A percentile compares a stretch with the other conserved stretches of the same genome.
phyloP scores from a whole-genome alignment of 2,888 invertebrate species.

The Apodemia zela region DNA sequence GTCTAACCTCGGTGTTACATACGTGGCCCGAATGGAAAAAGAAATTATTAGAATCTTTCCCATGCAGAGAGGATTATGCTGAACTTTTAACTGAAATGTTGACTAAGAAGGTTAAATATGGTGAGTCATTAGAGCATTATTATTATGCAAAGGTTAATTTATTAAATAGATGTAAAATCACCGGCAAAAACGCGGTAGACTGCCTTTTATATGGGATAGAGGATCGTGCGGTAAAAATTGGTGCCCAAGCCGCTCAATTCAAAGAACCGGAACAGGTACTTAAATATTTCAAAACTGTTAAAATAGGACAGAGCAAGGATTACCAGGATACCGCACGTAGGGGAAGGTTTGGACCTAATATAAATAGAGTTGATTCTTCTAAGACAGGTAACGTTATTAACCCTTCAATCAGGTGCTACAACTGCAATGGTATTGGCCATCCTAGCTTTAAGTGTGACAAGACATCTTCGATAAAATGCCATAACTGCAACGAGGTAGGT shows the following conservation, averaged over 20 bases:
- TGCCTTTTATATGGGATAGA: slow-evolving; percentile 26
- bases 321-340: not conserved
- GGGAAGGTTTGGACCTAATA: not conserved
- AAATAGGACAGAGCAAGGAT: not conserved
- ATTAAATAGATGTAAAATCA: slow-evolving; percentile 28
- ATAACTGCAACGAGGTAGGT: too few relatives aligned
- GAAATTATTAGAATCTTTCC: slow-evolving; percentile 29
- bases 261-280: not conserved
- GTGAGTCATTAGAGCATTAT: slow-evolving; percentile 30
- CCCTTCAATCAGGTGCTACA: not conserved
- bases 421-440: not conserved
- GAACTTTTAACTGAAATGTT: slow-evolving; percentile 31
- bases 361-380: not conserved
- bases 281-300: not conserved
- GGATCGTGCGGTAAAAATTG: slow-evolving; percentile 26
- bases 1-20: slow-evolving; percentile 24
- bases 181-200: slow-evolving; percentile 27
- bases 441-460: not conserved
- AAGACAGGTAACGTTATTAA: not conserved
- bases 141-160: slow-evolving; percentile 27
- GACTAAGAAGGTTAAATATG: slow-evolving; percentile 23
- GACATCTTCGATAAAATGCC: not conserved
- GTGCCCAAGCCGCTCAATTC: slow-evolving; percentile 16
- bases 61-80: slow-evolving; percentile 28
- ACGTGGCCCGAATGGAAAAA: slow-evolving; percentile 30